Conservation (phyloP, 2,797 vertebrate genomes). For the Acrocephalus scirpaceus region DNA sequence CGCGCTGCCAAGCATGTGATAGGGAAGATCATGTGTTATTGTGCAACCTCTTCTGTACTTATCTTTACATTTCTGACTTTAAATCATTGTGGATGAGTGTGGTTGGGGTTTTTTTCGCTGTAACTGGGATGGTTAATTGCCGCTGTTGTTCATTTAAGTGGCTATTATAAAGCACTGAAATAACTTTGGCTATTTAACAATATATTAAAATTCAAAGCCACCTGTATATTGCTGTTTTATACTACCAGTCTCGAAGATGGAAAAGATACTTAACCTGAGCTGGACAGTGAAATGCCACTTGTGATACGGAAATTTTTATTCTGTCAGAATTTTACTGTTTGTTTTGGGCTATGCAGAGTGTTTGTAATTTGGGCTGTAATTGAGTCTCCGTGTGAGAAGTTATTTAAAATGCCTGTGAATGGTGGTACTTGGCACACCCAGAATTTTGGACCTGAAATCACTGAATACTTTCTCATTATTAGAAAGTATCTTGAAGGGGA, state of each 20-base stretch:
- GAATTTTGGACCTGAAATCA: not conserved
- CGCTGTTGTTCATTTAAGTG: not conserved
- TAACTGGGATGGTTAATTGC: not conserved
- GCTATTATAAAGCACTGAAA: not conserved
- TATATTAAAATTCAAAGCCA: not conserved
- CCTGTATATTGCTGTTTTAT: not conserved
- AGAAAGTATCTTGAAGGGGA: not conserved
- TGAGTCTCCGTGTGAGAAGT: not conserved
- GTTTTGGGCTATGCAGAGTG: not conserved
- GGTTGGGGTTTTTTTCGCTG: not conserved
- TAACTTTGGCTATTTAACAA: not conserved
- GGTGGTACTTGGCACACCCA: not conserved
- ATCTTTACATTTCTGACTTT: not conserved
- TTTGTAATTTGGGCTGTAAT: not conserved
- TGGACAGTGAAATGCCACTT: not conserved
- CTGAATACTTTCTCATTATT: not conserved
- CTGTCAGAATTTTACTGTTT: fast-evolving
- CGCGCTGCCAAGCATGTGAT: constrained; percentile 42
- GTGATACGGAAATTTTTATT: not conserved
- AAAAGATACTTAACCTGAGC: not conserved
- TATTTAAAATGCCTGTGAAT: not conserved
- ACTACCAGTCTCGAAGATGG: not conserved
- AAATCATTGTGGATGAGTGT: not conserved
- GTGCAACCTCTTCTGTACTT: not conserved
- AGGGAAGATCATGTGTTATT: constrained; percentile 34